These are phyloP conservation scores for Archips xylosteana DNA, from an alignment of 2,888 invertebrate genomes.

Conservation along the genomic window DNA sequence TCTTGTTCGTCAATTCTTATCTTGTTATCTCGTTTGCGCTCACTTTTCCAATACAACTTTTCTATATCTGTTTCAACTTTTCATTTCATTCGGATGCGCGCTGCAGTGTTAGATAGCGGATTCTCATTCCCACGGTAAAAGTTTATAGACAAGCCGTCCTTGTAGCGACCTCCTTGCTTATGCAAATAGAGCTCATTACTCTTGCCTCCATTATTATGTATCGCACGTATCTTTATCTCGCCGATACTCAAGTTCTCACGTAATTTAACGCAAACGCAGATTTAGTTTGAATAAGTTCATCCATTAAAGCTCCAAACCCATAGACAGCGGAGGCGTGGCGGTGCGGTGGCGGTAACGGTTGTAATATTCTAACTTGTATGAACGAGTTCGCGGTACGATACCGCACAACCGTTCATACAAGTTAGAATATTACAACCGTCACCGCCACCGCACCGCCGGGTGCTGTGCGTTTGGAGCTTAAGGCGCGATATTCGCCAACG, in stretches of 20 bases:
- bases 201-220: constrained; percentile 32
- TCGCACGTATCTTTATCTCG: constrained; percentile 26
- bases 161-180: constrained; percentile 13
- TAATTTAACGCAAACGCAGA: constrained; percentile 45
- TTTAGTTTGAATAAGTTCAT: constrained; percentile 41
- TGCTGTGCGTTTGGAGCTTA: not conserved
- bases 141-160: not conserved
- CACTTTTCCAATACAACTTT: not conserved
- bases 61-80: not conserved
- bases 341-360: no score
- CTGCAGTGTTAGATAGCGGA: not conserved
- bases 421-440: no score
- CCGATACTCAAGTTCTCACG: constrained; percentile 47
- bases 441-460: no score
- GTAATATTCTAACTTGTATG: no score
- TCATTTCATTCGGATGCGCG: not conserved
- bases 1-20: no score
- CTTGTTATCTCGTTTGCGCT: no score
- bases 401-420: no score
- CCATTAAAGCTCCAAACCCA: constrained; percentile 2
- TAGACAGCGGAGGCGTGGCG: no score
- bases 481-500: not conserved
- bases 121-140: constrained; percentile 5
- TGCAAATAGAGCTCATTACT: constrained; percentile 34
- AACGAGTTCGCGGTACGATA: no score